Evolutionary conservation across 2,888 invertebrate genomes (phyloP), one percentile per base, ranked within the genome.

Genomic region (Mimachlamys varia): DNA sequence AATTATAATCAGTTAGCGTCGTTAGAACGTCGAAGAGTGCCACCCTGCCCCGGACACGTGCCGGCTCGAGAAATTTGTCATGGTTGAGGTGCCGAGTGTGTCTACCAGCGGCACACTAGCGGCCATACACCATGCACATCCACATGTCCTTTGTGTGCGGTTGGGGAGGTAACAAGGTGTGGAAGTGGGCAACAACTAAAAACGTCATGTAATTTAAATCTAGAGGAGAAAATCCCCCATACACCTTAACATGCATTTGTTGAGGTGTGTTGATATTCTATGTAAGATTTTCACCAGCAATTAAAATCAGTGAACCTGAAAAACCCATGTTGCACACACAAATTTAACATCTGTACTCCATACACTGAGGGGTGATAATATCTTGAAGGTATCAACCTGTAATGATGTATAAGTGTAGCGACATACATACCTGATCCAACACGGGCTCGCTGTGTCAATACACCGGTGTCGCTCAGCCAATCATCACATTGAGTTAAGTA

Each of bases 31-130:
- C 7, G 33, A 76, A 33, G 76, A 22, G 76, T 76, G 19, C 33
- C 22, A 76, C 76, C 76, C 33, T 76, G 33, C 76, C 53, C 33
- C 27, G 76, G 76, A 76, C 76, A 76, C 76, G 76, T 76, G 76
- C 76, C 76, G 15, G 76, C 76, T 76, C 76, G 76, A 76, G 33
- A 76, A 76, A 76, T 76, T 76, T 76, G 76, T 76, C 76, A 76
- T 76, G 76, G 76, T 76, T 76, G 76, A 76, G 76, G 76, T 76
- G 33, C 12, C 27, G 76, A 15, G 76, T 76, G 27, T 33, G 76
- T 76, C 27, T 76, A 76, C 76, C 76, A 27, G 27, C 76, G 76
- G 13, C 33, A 76, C 76, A 76, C 76, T 33, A 76, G 76, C 76
- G 76, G 13, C 12, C 27, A 27, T 76, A 76, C 76, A 76, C 27